phyloP scores from a whole-genome alignment of 2,797 vertebrate genomes.

The Anabacerthia variegaticeps region DNA sequence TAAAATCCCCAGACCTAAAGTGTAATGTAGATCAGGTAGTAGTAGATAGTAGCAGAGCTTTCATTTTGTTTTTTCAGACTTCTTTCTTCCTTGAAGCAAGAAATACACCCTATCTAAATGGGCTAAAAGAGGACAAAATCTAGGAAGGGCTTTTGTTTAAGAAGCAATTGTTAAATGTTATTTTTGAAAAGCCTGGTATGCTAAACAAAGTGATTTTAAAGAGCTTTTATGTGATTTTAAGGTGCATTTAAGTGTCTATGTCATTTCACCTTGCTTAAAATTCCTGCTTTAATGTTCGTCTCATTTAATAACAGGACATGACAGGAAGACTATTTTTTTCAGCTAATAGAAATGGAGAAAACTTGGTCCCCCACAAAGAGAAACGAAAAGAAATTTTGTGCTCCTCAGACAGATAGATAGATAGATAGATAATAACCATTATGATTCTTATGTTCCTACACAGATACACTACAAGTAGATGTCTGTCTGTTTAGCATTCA shows the following conservation, averaged over 20 bases:
- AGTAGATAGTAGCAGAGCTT: not conserved
- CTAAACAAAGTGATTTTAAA: not conserved
- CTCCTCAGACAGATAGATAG: not conserved
- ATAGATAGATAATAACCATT: not conserved
- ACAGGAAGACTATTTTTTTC: not conserved
- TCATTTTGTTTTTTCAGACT: conserved; percentile 25
- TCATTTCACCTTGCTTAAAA: not conserved
- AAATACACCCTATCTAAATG: not conserved
- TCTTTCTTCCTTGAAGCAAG: conserved; percentile 23
- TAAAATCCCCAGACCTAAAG: conserved; percentile 22
- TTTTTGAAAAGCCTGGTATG: not conserved
- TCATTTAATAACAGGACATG: not conserved
- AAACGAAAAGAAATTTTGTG: not conserved
- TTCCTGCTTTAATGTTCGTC: not conserved
- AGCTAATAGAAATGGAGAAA: not conserved
- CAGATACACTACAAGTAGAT: not conserved
- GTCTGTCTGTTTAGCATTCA: not conserved
- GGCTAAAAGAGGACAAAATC: not conserved
- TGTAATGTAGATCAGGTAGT: conserved; percentile 36
- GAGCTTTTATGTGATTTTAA: not conserved
- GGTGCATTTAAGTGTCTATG: not conserved
- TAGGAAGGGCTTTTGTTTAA: not conserved
- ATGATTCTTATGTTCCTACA: not conserved
- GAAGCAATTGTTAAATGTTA: not conserved
- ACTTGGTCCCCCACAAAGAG: not conserved